Evolutionary conservation across 2,797 vertebrate genomes (phyloP), one percentile per base, ranked within the genome.

Genomic region (Cyprinella venusta): DNA sequence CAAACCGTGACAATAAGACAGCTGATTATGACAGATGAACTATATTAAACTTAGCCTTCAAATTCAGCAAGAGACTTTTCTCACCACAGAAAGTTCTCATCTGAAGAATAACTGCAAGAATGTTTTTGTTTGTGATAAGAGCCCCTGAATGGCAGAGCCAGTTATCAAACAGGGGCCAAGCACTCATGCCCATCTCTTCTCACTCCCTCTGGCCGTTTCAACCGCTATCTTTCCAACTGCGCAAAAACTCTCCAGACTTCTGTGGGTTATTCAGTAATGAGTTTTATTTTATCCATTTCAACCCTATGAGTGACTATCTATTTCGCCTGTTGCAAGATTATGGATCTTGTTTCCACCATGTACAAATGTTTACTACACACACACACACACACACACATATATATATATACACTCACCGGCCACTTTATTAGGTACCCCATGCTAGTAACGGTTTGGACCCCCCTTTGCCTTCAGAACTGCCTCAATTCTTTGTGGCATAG

Each of bases 61-160:
- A 40, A 26, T 74, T n/a, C 30, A 74, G 9, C 19, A 54, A 74
- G 48, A 74, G 19, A 8, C 19, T 15, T 50, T 5, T 36, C 74
- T 26, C 36, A 36, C 36, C n/a, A 15, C 5, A 1, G 21, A 65
- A 67, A 19, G 45, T 38, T 54, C 40, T 54, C 48, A 50, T 72
- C 15, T 52, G n/a, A 48, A 65, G 42, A 74, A 50, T 50, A 83
- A 69, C 74, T 36, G 74, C 36, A 26, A 76, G 38, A 45, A 56
- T 70, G 64, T 83, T 83, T 69, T 38, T 48, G 19, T 83, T 63
- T 16, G 65, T 50, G 81, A 83, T 78, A 83, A 83, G 81, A 77
- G 24, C 26, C 15, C 5, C 8, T 36, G 64, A 69, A 83, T 83
- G 70, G 26, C 50, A 76, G 21, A 59, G 50, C 2, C 38, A 38